Base-by-base conservation (phyloP, 2,888 invertebrate genomes). In the Sinopyrophorus schimmeli region DNA sequence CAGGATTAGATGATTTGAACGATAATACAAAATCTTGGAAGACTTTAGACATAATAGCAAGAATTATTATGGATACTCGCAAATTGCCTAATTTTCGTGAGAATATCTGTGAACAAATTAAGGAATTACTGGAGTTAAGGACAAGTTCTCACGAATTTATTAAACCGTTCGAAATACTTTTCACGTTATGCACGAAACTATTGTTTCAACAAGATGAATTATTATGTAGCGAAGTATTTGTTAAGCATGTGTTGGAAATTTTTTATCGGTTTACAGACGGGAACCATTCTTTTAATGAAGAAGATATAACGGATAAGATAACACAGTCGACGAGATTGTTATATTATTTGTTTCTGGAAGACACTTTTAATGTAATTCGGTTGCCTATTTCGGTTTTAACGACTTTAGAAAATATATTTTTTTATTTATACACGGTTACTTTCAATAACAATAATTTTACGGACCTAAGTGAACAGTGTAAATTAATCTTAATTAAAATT, bases 21-120 rank as follows among this genome's bases (percentile, higher is more conserved):
- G 71, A 86, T 58, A 74, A 75, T 10, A 80, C 82, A 1, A 73
- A 74, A 58, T 80, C 83, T 59, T 87, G 87, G 87, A 77, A 79
- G 61, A 82, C 81, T 67, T 76, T 85, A 59, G 82, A 86, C 46
- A 76, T 82, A 59, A 77, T 87, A 47, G 80, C 82, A 34, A 81
- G 80, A 71, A 75, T 90, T 44, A 76, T 87, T 46, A 71, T 81
- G 43, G 75, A 76, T 17, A 77, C 76, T 57, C 78, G 80, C 58
- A 79, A 79, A 30, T 72, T 76, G 18, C 68, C 69, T 23, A 73
- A 77, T 39, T 85, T 84, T 67, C 71, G 80, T n/a, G 59, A 60
- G 27, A 79, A 78, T 56, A 77, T 81, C 41, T 76, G 75, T 58
- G 61, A 67, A 27, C 81, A 84, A 70, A 60, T 84, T 10, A 60